Evolutionary conservation across 2,797 vertebrate species (phyloP).

Genomic region (Xiphorhynchus erythropygius): DNA sequence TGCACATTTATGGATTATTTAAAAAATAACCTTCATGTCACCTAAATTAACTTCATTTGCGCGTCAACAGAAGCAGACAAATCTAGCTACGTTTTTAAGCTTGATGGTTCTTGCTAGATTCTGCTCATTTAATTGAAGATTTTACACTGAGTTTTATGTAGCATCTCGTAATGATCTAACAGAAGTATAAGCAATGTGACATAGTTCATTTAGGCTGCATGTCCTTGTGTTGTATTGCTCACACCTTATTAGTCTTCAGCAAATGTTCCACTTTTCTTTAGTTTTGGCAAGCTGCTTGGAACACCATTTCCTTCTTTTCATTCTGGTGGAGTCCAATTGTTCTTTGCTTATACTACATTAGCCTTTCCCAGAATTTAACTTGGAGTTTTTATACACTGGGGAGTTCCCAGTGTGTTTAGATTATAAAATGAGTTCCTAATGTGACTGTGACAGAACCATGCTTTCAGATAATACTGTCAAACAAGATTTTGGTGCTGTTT

Average conservation of each 20-base stretch:
- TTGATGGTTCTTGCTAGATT: background rate
- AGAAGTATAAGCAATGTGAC: background rate
- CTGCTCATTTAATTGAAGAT: background rate
- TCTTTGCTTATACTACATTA: constrained; percentile 70
- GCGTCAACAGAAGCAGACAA: background rate
- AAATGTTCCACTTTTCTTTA: constrained; percentile 66
- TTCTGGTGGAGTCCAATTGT: constrained; percentile 72
- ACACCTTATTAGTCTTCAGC: constrained; percentile 51
- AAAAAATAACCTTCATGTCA: background rate
- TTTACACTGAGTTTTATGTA: background rate
- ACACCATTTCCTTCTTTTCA: constrained; percentile 81
- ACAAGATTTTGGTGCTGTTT: background rate
- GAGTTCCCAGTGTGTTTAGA: constrained; percentile 71
- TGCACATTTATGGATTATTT: background rate
- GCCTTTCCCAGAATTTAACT: constrained; percentile 79
- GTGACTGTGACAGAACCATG: background rate
- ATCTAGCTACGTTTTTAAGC: background rate
- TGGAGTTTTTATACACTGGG: constrained; percentile 71
- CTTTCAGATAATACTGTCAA: constrained; percentile 33
- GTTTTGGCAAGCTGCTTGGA: constrained; percentile 73
- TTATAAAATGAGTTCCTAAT: constrained; percentile 66
- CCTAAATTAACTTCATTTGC: background rate
- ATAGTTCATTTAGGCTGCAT: constrained; percentile 15
- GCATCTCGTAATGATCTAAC: background rate
- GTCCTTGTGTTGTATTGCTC: constrained; percentile 40